These are phyloP conservation scores for Helicoverpa assulta DNA, from an alignment of 2,888 invertebrate genomes.

Conservation along the genomic window DNA sequence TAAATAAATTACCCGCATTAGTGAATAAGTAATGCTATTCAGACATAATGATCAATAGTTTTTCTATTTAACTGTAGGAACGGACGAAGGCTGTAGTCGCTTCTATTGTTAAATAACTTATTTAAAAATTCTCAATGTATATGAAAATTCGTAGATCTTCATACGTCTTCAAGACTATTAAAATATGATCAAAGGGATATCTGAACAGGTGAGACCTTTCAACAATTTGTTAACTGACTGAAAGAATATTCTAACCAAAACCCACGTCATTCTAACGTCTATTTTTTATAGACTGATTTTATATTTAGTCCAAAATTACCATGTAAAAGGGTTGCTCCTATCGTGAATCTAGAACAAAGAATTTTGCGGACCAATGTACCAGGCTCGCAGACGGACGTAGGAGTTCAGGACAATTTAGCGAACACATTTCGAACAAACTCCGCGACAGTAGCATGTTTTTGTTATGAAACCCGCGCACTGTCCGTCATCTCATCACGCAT, in stretches of 20 bases:
- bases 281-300: conserved; percentile 21
- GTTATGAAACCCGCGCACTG: conserved; percentile 64
- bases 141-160: background rate
- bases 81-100: conserved; percentile 4
- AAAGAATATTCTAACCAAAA: background rate
- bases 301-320: conserved; percentile 16
- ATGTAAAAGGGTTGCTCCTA: conserved; percentile 35
- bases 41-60: conserved; percentile 46
- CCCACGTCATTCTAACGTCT: conserved; percentile 3
- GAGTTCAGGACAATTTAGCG: conserved; percentile 67
- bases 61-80: conserved; percentile 29
- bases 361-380: conserved; percentile 61
- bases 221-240: background rate
- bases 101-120: conserved; percentile 15
- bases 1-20: conserved; percentile 44
- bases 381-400: conserved; percentile 71
- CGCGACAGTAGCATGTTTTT: conserved; percentile 72
- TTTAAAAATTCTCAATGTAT: background rate
- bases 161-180: background rate
- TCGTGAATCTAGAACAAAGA: conserved; percentile 50
- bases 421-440: conserved; percentile 59
- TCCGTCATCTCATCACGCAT: conserved; percentile 42
- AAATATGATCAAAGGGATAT: conserved; percentile 4
- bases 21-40: conserved; percentile 53
- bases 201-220: background rate